Conservation (phyloP, 2,113 vertebrate species). For the Paedocypris sp. region DNA sequence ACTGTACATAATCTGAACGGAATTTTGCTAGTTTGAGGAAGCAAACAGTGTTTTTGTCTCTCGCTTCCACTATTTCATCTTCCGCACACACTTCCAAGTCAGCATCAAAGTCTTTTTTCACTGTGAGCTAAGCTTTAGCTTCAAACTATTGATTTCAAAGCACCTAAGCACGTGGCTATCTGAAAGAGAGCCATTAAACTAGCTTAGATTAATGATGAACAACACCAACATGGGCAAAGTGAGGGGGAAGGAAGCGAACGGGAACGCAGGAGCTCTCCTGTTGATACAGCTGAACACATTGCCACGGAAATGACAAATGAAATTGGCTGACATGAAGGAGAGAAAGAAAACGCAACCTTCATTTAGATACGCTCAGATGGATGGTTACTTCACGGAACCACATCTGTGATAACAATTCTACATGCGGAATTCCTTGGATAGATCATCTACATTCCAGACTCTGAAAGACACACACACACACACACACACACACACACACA, state of each 20-base stretch:
- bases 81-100: background rate
- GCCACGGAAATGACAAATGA: constrained; percentile 22
- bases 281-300: constrained; percentile 24
- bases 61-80: too few species aligned
- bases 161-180: background rate
- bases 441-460: constrained; percentile 17
- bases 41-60: too few species aligned
- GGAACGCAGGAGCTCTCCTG: constrained; percentile 1
- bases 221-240: constrained; percentile 8
- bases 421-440: constrained; percentile 8
- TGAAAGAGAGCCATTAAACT: constrained; percentile 14
- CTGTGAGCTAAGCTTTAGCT: constrained; percentile 12
- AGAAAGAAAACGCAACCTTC: background rate
- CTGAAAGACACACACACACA: background rate
- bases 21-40: too few species aligned
- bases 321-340: constrained; percentile 13
- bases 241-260: background rate
- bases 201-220: constrained; percentile 19
- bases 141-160: constrained; percentile 25
- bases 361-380: constrained; percentile 15
- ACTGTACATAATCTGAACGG: too few species aligned
- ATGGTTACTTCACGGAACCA: constrained; percentile 15
- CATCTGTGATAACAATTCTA: constrained; percentile 24
- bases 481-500: background rate
- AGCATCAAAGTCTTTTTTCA: constrained; percentile 10